A percentile compares a stretch with the other conserved stretches of the same genome.
Conservation (phyloP, 2,113 vertebrate genomes). For the Procavia capensis region DNA sequence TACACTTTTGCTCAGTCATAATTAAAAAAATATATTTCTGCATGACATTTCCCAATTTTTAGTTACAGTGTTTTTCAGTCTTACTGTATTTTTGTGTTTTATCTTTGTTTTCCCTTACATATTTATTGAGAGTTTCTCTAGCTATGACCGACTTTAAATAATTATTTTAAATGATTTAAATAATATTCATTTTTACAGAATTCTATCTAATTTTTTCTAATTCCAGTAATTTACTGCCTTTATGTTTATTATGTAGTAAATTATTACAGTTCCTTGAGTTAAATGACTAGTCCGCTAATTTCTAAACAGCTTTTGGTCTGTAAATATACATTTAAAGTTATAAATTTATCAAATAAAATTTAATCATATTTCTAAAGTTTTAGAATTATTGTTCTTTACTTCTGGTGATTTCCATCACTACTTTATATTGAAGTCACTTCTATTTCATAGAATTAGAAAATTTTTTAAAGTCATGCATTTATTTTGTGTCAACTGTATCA, state of each 20-base stretch:
- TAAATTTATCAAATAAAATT: neutral
- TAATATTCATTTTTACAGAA: neutral
- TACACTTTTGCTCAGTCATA: too few relatives aligned
- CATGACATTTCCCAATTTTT: neutral
- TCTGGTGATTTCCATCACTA: neutral
- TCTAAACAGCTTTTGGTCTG: neutral
- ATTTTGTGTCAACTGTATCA: neutral
- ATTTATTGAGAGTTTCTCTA: neutral
- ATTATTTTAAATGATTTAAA: too few relatives aligned
- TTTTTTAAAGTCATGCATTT: neutral
- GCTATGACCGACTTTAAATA: neutral
- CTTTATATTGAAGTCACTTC: neutral
- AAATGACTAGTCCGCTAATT: neutral
- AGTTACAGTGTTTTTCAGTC: neutral
- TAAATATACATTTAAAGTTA: too few relatives aligned
- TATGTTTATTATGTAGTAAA: neutral
- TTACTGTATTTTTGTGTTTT: neutral
- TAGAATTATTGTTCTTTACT: neutral
- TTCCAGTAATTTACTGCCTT: neutral
- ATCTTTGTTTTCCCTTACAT: neutral
- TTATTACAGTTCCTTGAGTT: neutral
- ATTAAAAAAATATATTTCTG: too few relatives aligned
- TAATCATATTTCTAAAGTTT: neutral
- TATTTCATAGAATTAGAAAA: neutral
- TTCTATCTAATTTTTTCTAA: neutral